Percentiles rank a stretch among this genome's conserved stretches.
Evolutionary conservation across 2,113 vertebrate genomes (phyloP).

Genomic region (Nesogale talazaci): DNA sequence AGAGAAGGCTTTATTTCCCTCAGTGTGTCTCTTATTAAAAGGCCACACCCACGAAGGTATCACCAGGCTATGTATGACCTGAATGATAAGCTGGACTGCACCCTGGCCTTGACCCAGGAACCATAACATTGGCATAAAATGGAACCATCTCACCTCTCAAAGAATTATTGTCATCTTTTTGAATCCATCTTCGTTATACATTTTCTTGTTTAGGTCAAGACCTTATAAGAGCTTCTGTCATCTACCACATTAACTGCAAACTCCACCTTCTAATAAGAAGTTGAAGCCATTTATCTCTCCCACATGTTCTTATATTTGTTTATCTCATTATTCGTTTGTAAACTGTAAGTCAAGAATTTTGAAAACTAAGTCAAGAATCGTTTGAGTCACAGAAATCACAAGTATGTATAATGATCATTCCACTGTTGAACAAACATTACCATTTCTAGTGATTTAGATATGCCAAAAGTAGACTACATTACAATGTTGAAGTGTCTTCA

Average conservation of each 20-base stretch:
- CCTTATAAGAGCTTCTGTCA: not conserved
- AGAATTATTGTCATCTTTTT: not conserved
- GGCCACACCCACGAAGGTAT: no score
- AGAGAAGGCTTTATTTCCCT: no score
- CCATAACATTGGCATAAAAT: no score
- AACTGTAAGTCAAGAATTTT: no score
- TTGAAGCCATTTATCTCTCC: not conserved
- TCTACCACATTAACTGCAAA: not conserved
- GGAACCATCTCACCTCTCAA: not conserved
- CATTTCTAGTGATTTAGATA: not conserved
- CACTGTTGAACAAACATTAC: not conserved
- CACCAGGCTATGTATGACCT: no score
- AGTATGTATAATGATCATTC: not conserved
- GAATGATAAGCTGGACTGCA: no score
- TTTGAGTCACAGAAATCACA: not conserved
- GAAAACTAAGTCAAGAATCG: not conserved
- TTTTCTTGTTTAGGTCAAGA: not conserved
- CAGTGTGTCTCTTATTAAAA: no score
- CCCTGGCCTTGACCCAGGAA: no score
- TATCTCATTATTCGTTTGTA: not conserved
- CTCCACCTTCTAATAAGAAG: not conserved
- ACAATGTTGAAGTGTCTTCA: not conserved
- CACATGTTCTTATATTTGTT: not conserved
- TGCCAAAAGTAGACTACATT: not conserved
- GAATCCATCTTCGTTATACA: not conserved